Conservation (phyloP, 2,888 invertebrate genomes). For the Noctua janthina region DNA sequence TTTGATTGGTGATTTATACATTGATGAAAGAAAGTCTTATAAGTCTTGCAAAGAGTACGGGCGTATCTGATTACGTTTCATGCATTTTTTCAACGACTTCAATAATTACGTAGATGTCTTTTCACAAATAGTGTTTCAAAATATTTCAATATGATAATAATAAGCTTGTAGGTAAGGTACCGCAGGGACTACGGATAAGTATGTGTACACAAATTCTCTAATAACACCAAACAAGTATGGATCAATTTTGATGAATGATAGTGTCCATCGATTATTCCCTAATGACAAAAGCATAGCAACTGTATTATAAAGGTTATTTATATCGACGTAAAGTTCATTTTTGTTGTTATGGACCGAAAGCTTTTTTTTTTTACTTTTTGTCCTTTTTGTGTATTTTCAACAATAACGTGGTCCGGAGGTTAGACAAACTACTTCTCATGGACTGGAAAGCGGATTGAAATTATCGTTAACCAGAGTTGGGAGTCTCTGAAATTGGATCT, state of each 20-base stretch:
- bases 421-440: too few species aligned
- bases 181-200: neutral
- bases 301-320: neutral
- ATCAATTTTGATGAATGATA: slow-evolving; percentile 34
- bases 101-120: neutral
- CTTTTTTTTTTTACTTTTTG: neutral
- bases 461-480: too few species aligned
- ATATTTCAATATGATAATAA: neutral
- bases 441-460: too few species aligned
- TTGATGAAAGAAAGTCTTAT: too few species aligned
- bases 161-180: neutral
- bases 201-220: neutral
- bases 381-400: too few species aligned
- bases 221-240: neutral
- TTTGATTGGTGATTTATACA: too few species aligned
- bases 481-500: too few species aligned
- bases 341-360: neutral
- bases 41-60: neutral
- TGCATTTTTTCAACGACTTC: neutral
- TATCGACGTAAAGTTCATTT: neutral
- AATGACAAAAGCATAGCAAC: slow-evolving; percentile 9
- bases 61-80: neutral
- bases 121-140: neutral
- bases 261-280: slow-evolving; percentile 25
- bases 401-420: too few species aligned